Conservation (phyloP, 2,888 invertebrate species). For the Zaprionus bogoriensis region DNA sequence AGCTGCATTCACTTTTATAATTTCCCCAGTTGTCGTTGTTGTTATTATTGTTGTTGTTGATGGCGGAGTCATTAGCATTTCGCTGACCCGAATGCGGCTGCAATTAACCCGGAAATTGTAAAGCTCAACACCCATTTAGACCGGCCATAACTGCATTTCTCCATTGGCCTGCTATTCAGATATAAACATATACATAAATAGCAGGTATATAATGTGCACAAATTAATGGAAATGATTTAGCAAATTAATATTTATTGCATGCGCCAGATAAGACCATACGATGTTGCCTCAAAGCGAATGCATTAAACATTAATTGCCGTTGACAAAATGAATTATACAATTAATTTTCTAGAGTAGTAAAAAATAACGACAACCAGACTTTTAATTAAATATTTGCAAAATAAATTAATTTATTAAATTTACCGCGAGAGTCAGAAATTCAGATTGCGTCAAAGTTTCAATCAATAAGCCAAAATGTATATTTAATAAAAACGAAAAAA, state of each 20-base stretch:
- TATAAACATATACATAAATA: background rate
- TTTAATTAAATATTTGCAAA: slow-evolving; percentile 27
- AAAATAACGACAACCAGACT: background rate
- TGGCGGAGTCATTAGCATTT: slow-evolving; percentile 44
- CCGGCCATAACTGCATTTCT: slow-evolving; percentile 48
- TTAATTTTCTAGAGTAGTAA: slow-evolving; percentile 47
- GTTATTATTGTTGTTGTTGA: slow-evolving; percentile 1
- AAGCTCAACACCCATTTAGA: slow-evolving; percentile 26
- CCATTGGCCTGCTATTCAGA: slow-evolving; percentile 36
- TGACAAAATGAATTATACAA: slow-evolving; percentile 40
- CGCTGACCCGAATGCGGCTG: slow-evolving; percentile 16
- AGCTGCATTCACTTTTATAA: slow-evolving; percentile 45
- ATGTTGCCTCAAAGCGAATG: slow-evolving; percentile 21
- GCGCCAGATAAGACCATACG: slow-evolving; percentile 23
- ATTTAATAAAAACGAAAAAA: too few relatives aligned
- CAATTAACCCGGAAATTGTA: slow-evolving; percentile 46
- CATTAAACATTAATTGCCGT: slow-evolving; percentile 33
- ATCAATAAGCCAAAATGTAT: background rate
- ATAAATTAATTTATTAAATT: slow-evolving; percentile 8
- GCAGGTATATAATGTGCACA: background rate
- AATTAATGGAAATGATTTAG: slow-evolving; percentile 56
- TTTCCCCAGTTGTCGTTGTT: background rate
- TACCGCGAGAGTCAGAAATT: background rate
- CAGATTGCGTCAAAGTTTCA: background rate
- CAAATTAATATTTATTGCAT: slow-evolving; percentile 62